These are phyloP conservation scores for Perithous albicinctus DNA, from an alignment of 2,888 invertebrate genomes.

Conservation along the genomic window DNA sequence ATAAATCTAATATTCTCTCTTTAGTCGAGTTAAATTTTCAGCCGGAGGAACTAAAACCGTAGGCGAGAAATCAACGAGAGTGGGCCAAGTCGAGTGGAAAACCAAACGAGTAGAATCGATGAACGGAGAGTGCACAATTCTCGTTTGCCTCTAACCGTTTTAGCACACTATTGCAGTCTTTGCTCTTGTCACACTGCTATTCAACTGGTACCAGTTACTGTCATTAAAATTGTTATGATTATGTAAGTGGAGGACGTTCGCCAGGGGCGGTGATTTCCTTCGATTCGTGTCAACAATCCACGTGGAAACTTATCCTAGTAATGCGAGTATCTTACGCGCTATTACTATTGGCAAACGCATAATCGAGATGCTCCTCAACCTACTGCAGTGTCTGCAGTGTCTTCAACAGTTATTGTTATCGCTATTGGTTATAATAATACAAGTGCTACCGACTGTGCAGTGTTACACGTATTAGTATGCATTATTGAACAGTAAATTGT, in stretches of 20 bases:
- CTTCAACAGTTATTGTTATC: not conserved
- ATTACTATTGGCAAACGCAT: not conserved
- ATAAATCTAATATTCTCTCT: not conserved
- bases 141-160: constrained; percentile 54
- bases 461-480: not conserved
- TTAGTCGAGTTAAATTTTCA: not conserved
- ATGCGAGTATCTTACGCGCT: not conserved
- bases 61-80: constrained; percentile 24
- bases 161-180: constrained; percentile 34
- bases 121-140: constrained; percentile 39
- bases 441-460: not conserved
- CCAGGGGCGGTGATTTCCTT: constrained; percentile 15
- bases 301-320: not conserved
- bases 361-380: not conserved
- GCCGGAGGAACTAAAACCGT: constrained; percentile 10
- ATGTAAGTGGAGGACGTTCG: constrained; percentile 55
- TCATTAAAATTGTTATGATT: constrained; percentile 59
- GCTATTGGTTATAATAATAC: not conserved
- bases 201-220: constrained; percentile 25
- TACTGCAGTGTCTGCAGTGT: not conserved
- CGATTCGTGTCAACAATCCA: constrained; percentile 29
- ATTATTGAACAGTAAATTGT: too few relatives aligned
- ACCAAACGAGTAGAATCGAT: constrained; percentile 31
- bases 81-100: constrained; percentile 45
- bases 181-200: constrained; percentile 50